Percentiles rank a stretch among this genome's conserved stretches.
These are phyloP conservation scores for Ictidomys tridecemlineatus DNA, from an alignment of 2,113 vertebrate genomes.

Conservation along the genomic window DNA sequence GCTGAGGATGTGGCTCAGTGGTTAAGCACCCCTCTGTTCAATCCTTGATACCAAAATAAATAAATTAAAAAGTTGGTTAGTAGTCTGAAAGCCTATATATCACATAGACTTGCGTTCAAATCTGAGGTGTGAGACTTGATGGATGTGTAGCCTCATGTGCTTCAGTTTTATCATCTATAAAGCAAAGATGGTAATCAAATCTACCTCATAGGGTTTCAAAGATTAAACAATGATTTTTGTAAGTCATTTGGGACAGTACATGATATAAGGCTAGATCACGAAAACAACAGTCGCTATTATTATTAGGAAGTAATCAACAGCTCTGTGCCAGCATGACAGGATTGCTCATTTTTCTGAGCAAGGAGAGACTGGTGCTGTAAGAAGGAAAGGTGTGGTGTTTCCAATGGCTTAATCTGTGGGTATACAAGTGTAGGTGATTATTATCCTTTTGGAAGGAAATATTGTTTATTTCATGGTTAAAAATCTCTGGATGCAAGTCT, in stretches of 20 bases:
- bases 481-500: not conserved
- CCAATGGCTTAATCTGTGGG: not conserved
- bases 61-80: not conserved
- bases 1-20: too few relatives aligned
- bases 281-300: not conserved
- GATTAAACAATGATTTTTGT: not conserved
- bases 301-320: not conserved
- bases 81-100: not conserved
- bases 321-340: not conserved
- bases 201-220: not conserved
- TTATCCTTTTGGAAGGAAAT: conserved; percentile 30
- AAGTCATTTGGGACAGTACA: not conserved
- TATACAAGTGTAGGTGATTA: not conserved
- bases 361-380: not conserved
- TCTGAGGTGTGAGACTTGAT: not conserved
- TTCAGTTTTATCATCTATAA: conserved; percentile 1
- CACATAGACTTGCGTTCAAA: not conserved
- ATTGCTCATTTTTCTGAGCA: not conserved
- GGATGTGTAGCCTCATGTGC: not conserved
- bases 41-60: not conserved
- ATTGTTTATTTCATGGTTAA: not conserved
- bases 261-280: not conserved
- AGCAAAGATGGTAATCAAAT: not conserved
- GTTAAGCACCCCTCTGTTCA: too few relatives aligned
- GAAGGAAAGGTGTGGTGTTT: not conserved